Percentiles rank a stretch among this genome's conserved stretches.
Conservation (phyloP, 2,888 invertebrate species). For the Nezara viridula region DNA sequence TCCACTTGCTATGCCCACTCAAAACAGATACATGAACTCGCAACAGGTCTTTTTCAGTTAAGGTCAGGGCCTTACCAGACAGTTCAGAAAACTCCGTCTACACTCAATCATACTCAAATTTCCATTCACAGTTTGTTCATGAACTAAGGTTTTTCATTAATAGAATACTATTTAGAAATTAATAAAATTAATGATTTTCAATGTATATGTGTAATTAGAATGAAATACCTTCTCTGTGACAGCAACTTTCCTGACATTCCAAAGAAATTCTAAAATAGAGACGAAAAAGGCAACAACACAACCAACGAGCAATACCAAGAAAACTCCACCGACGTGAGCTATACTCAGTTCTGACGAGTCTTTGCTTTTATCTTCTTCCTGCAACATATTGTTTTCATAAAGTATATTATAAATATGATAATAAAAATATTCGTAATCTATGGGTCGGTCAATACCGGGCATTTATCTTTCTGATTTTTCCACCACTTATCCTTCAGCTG, state of each 20-base stretch:
- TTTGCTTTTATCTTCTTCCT: constrained; percentile 21
- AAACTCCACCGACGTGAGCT: constrained; percentile 88
- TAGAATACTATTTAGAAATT: too few species aligned
- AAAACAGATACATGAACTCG: too few species aligned
- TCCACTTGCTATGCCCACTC: too few species aligned
- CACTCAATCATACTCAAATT: too few species aligned
- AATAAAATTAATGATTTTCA: too few species aligned
- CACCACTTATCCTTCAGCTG: constrained; percentile 93
- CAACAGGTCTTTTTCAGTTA: too few species aligned
- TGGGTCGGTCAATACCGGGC: not conserved
- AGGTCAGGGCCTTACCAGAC: too few species aligned
- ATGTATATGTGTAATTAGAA: too few species aligned
- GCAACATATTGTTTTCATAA: not conserved
- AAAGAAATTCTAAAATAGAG: constrained; percentile 78
- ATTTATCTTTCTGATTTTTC: constrained; percentile 70
- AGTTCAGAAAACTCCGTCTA: too few species aligned
- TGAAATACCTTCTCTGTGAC: constrained; percentile 70
- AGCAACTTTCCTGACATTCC: constrained; percentile 72
- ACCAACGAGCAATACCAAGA: constrained; percentile 81
- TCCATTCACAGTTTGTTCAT: too few species aligned
- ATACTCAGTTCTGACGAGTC: constrained; percentile 77
- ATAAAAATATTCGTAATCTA: too few species aligned
- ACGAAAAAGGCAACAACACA: constrained; percentile 76
- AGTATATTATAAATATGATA: not conserved
- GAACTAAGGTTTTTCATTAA: too few species aligned